Percentiles rank a stretch among this genome's conserved stretches.
These are phyloP conservation scores for Danio kyathit DNA, from an alignment of 2,797 vertebrate genomes.

Conservation along the genomic window DNA sequence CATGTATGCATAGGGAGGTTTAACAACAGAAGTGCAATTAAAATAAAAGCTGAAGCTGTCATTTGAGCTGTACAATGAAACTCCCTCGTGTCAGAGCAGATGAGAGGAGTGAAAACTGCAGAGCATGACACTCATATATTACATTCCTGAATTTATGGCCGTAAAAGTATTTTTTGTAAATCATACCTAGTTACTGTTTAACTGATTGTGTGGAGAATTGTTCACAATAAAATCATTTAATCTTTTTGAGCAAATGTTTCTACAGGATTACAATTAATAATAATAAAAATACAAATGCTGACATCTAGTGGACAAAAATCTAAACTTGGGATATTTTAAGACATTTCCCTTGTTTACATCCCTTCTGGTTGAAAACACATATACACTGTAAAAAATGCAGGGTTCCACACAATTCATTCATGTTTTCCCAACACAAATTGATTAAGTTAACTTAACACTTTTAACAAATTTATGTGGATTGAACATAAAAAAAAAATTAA, in stretches of 20 bases:
- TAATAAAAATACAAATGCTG: constrained; percentile 27
- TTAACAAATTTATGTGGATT: too few species aligned
- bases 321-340: background rate
- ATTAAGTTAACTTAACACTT: too few species aligned
- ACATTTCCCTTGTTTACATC: too few species aligned
- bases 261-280: background rate
- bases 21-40: background rate
- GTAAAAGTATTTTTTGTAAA: background rate
- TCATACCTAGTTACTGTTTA: constrained; percentile 13
- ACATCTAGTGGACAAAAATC: constrained; percentile 46
- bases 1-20: background rate
- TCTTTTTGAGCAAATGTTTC: background rate
- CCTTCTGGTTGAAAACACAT: too few species aligned
- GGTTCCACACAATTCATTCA: too few species aligned
- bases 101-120: background rate
- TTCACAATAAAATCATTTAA: background rate
- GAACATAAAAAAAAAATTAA: too few species aligned
- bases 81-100: background rate
- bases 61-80: background rate
- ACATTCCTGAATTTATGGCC: constrained; percentile 31
- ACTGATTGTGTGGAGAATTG: background rate
- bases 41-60: constrained; percentile 21
- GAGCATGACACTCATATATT: constrained; percentile 18
- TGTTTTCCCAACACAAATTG: too few species aligned
- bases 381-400: too few species aligned